Evolutionary conservation across 23 tunicate species (phyloP), one percentile per base, ranked within the genome.

Genomic region (Botrylloides violaceus): DNA sequence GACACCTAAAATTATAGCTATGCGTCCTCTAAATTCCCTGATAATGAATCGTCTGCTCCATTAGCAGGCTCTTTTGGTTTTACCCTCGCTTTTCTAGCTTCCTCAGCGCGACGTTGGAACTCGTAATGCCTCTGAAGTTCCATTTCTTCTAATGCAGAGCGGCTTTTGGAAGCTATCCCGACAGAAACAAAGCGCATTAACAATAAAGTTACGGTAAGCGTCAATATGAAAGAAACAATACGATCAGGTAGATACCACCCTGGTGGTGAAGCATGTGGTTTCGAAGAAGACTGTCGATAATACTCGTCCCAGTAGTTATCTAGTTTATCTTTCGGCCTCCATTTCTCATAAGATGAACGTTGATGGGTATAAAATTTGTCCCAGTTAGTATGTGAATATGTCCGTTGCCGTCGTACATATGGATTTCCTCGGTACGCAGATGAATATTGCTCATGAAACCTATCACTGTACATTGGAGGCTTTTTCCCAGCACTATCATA

Each of bases 381-480:
- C 34, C 35, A 63, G 15, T 43, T 43, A 43, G 53, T 7, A 9
- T 43, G 53, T 43, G 12, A 7, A 15, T 9, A 43, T 19, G 26
- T 7, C 35, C 33, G 34, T 7, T 9, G 70, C 9, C 35, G 4
- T 3, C 33, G 32, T 3, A 63, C 70, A 31, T 63, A 68, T 19
- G 74, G 74, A 26, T 68, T 39, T 9, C 37, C 37, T 68, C 74
- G 56, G 30, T 68, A 68, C 12, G 74, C 74, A 7, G 74, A 68
- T 15, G 74, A 68, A 35, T 36, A 68, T 35, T n/a, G 20, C 37
- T 68, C 74, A 31, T 28, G 36, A 19, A 9, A 3, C 20, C 23
- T 12, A 34, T 63, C 70, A 65, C 71, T 65, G 74, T 19, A 37
- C 15, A 26, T 32, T 24, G 26, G 58, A 4, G 26, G 23, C 2